phyloP scores from a whole-genome alignment of 1,140 invertebrate genomes.

The Cyclargus thomasi region DNA sequence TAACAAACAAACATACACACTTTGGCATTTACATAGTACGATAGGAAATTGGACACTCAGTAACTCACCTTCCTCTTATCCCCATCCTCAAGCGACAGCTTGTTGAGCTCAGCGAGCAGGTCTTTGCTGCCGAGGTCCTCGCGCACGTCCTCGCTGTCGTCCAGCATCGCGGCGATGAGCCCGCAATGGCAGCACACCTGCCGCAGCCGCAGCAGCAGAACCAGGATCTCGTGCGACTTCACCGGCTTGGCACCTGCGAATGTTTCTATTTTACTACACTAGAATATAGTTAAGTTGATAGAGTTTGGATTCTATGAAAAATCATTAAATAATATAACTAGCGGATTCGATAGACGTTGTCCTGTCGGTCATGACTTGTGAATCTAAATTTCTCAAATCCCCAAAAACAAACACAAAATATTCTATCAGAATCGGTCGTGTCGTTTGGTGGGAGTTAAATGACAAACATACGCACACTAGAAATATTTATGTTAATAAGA shows the following conservation, averaged over 20 bases:
- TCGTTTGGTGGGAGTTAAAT: too few species aligned
- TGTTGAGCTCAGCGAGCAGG: conserved; percentile 78
- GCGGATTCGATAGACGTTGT: too few species aligned
- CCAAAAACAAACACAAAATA: too few species aligned
- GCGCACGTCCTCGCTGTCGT: conserved; percentile 44
- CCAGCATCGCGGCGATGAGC: conserved; percentile 82
- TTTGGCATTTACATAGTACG: too few species aligned
- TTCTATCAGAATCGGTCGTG: too few species aligned
- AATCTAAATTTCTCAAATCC: too few species aligned
- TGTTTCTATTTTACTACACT: not conserved
- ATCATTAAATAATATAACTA: too few species aligned
- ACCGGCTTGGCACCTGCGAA: conserved; percentile 74
- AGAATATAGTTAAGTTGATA: not conserved
- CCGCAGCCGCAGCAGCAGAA: conserved; percentile 86
- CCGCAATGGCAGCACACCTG: conserved; percentile 93
- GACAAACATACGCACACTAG: too few species aligned
- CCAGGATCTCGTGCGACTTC: conserved; percentile 85
- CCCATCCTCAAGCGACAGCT: conserved; percentile 73
- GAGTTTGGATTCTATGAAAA: too few species aligned
- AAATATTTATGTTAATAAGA: too few species aligned
- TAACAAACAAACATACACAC: too few species aligned
- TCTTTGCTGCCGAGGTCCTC: conserved; percentile 68
- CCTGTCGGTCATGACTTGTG: too few species aligned
- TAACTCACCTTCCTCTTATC: conserved; percentile 33
- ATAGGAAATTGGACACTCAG: not conserved